These are phyloP conservation scores for Bombyx mandarina DNA, from an alignment of 1,140 invertebrate species.

Conservation along the genomic window DNA sequence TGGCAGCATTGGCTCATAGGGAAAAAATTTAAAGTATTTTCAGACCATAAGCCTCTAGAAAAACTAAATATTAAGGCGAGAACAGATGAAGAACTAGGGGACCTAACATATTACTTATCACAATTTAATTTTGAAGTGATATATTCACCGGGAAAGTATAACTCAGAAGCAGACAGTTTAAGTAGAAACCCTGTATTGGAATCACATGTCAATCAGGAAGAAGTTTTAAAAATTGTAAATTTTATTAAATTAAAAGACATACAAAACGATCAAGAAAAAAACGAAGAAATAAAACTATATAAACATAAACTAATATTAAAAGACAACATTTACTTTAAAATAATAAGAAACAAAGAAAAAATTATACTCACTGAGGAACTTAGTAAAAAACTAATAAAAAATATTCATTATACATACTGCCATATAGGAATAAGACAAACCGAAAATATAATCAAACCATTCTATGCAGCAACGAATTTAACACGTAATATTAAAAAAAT, in stretches of 20 bases:
- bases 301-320: slow-evolving; percentile 3
- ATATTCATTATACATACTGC: not conserved
- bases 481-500: slow-evolving; percentile 1
- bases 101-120: slow-evolving; percentile 2
- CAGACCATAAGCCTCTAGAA: slow-evolving; percentile 2
- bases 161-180: not conserved
- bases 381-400: not conserved
- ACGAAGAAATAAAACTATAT: not conserved
- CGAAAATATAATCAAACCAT: not conserved
- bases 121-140: not conserved
- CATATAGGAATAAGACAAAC: slow-evolving; percentile 1
- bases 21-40: not conserved
- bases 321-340: slow-evolving; percentile 1
- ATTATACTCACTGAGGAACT: not conserved
- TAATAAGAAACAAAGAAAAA: not conserved
- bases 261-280: not conserved
- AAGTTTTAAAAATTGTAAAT: not conserved
- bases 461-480: slow-evolving; percentile 1
- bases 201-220: not conserved
- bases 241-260: not conserved
- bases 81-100: slow-evolving; percentile 4
- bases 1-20: slow-evolving; percentile 3
- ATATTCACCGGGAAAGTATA: slow-evolving; percentile 1
- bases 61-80: slow-evolving; percentile 1
- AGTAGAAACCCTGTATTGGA: slow-evolving; percentile 1